Conservation (phyloP, 2,113 vertebrate genomes). For the Catharus fuscescens region DNA sequence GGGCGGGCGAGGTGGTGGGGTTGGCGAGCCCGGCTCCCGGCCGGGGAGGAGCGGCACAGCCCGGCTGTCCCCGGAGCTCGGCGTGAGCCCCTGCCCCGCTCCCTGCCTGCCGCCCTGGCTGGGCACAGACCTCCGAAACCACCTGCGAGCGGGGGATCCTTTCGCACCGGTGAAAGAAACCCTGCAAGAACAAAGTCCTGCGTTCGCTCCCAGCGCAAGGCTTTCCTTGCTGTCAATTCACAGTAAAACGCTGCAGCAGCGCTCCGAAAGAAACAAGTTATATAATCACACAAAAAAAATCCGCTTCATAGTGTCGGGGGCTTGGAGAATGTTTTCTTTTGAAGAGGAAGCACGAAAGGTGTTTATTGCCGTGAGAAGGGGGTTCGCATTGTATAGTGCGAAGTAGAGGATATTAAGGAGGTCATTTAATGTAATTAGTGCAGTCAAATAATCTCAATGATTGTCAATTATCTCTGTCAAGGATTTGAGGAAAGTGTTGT, state of each 20-base stretch:
- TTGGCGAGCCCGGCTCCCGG: background rate
- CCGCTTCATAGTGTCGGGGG: background rate
- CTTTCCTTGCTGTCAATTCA: background rate
- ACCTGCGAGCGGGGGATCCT: background rate
- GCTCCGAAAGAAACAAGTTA: constrained; percentile 45
- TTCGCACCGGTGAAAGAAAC: background rate
- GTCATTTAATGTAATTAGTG: background rate
- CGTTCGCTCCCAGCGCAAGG: background rate
- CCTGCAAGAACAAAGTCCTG: background rate
- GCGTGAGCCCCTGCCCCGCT: background rate
- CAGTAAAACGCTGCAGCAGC: background rate
- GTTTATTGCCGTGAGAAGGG: background rate
- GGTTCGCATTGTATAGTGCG: background rate
- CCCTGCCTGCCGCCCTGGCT: background rate
- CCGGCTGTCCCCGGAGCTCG: background rate
- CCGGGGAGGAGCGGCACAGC: background rate
- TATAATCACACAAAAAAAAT: constrained; percentile 30
- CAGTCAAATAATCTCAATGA: background rate
- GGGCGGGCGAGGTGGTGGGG: background rate
- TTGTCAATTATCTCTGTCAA: background rate
- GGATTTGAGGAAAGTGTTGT: background rate
- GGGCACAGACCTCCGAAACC: rapidly evolving
- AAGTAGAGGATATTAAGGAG: background rate
- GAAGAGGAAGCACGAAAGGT: background rate
- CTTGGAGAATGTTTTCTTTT: background rate